Conservation (phyloP, 1,140 invertebrate species). For the Parasteatoda tepidariorum region DNA sequence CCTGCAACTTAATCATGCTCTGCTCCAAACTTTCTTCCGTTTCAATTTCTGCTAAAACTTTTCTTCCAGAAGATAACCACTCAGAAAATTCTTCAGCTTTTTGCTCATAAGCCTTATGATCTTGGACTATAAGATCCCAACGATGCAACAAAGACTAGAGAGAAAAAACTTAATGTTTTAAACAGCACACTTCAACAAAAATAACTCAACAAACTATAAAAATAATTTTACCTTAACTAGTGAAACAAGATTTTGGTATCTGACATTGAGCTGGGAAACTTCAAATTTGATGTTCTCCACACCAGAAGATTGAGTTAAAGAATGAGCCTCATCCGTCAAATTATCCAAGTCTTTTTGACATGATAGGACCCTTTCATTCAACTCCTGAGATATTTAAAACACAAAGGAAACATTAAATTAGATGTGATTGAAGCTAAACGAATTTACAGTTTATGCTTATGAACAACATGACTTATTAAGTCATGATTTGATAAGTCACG, state of each 20-base stretch:
- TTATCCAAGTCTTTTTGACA: conserved; percentile 84
- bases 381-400: conserved; percentile 60
- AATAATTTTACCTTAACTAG: conserved; percentile 66
- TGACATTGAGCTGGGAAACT: conserved; percentile 86
- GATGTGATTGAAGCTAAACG: background rate
- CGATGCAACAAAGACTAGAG: conserved; percentile 42
- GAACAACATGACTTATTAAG: no score
- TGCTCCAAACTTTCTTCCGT: conserved; percentile 51
- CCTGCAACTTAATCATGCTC: conserved; percentile 54
- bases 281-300: conserved; percentile 88
- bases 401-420: conserved; percentile 20
- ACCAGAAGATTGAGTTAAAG: conserved; percentile 83
- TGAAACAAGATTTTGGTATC: conserved; percentile 81
- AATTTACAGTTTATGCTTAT: no score
- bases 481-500: no score
- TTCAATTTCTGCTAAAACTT: conserved; percentile 38
- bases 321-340: conserved; percentile 91
- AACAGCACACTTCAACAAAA: no score
- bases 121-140: conserved; percentile 48
- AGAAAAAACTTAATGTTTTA: background rate
- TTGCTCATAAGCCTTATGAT: conserved; percentile 31
- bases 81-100: conserved; percentile 46
- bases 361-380: conserved; percentile 76
- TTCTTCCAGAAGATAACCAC: conserved; percentile 36
- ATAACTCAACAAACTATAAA: no score